These are phyloP conservation scores for Mionectes olivaceus DNA, from an alignment of 2,797 vertebrate genomes.

Conservation along the genomic window DNA sequence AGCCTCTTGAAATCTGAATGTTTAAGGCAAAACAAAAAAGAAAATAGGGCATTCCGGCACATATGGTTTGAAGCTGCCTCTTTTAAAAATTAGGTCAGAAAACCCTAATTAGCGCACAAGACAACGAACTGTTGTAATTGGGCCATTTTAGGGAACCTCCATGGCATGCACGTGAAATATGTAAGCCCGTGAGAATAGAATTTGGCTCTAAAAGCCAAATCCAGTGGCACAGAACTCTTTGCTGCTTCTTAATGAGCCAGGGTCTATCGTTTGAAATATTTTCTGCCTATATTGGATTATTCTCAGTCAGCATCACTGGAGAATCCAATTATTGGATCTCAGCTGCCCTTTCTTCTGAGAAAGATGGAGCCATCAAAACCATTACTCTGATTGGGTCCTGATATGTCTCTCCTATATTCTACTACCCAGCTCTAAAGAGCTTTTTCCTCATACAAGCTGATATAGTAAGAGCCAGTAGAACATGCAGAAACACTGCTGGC, in stretches of 20 bases:
- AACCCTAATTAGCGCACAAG: background rate
- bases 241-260: background rate
- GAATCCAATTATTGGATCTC: background rate
- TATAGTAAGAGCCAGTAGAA: background rate
- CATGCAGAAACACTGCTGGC: background rate
- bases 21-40: background rate
- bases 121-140: background rate
- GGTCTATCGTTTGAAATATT: background rate
- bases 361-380: background rate
- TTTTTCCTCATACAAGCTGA: background rate
- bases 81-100: background rate
- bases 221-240: background rate
- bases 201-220: background rate
- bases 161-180: background rate
- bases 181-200: background rate
- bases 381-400: background rate
- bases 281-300: conserved; percentile 3
- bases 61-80: background rate
- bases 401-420: background rate
- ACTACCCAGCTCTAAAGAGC: background rate
- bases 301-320: background rate
- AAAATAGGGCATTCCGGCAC: background rate
- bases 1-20: background rate
- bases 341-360: background rate
- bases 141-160: background rate